phyloP scores from a whole-genome alignment of 2,888 invertebrate genomes.

The Ctena decussata region DNA sequence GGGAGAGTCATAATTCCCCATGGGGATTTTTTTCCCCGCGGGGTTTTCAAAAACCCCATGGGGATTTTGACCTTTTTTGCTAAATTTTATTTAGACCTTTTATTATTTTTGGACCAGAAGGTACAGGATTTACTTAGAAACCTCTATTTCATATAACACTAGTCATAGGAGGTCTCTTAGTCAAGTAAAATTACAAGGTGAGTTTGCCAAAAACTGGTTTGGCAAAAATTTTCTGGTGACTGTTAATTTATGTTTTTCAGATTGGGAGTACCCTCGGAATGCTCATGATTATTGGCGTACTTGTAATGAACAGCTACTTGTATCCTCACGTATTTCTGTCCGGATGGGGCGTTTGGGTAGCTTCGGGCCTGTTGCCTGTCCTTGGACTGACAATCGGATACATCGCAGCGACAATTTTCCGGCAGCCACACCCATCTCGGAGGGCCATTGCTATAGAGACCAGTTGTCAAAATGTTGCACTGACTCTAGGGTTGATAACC shows the following conservation, averaged over 20 bases:
- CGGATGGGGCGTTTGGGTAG: constrained; percentile 14
- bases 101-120: too few relatives aligned
- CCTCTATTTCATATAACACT: too few relatives aligned
- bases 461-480: constrained; percentile 30
- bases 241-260: background rate
- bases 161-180: too few relatives aligned
- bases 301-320: constrained; percentile 7
- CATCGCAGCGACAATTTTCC: background rate
- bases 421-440: background rate
- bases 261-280: background rate
- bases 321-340: constrained; percentile 19
- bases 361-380: constrained; percentile 1
- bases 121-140: too few relatives aligned
- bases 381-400: constrained; percentile 28
- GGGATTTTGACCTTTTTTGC: too few relatives aligned
- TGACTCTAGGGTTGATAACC: constrained; percentile 20
- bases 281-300: constrained; percentile 16
- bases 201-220: too few relatives aligned
- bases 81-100: too few relatives aligned
- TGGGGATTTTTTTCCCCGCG: too few relatives aligned
- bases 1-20: too few relatives aligned
- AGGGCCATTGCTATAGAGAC: constrained; percentile 30
- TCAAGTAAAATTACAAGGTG: too few relatives aligned
- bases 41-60: too few relatives aligned
- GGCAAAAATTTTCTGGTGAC: too few relatives aligned